Evolutionary conservation across 2,888 invertebrate genomes (phyloP).

Genomic region (Myathropa florea): DNA sequence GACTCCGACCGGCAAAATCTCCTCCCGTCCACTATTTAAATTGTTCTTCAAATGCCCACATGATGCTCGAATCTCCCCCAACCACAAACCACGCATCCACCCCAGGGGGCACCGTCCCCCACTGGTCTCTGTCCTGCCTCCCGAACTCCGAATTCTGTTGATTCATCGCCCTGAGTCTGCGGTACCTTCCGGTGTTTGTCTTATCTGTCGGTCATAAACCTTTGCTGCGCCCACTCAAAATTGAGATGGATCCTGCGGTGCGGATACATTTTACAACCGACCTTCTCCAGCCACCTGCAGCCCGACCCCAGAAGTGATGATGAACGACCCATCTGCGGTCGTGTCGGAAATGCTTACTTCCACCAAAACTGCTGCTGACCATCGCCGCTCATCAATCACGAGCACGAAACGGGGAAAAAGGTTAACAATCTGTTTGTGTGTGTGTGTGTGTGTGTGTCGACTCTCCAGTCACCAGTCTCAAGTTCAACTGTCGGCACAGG

Average conservation of each 20-base stretch:
- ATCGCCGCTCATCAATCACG: background rate
- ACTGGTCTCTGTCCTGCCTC: background rate
- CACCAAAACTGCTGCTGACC: background rate
- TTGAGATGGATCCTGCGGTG: constrained; percentile 21
- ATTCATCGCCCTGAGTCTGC: background rate
- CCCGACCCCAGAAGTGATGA: constrained; percentile 1
- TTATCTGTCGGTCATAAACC: constrained; percentile 3
- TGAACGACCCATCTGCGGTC: background rate
- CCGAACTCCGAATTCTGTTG: background rate
- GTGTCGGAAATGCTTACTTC: background rate
- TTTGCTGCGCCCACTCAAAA: background rate
- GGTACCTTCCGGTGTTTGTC: background rate
- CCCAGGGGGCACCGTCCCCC: background rate
- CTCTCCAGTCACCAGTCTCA: too few relatives aligned
- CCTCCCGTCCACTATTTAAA: background rate
- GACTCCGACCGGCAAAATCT: background rate
- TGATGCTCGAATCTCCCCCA: background rate
- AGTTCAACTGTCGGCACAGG: constrained; percentile 36
- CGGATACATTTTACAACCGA: constrained; percentile 20
- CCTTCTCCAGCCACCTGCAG: constrained; percentile 3
- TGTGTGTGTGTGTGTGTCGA: background rate
- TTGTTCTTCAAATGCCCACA: background rate
- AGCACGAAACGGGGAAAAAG: background rate
- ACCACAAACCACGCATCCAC: background rate
- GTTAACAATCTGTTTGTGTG: background rate